phyloP scores from a whole-genome alignment of 2,797 vertebrate species.

The Eulemur albifrons region DNA sequence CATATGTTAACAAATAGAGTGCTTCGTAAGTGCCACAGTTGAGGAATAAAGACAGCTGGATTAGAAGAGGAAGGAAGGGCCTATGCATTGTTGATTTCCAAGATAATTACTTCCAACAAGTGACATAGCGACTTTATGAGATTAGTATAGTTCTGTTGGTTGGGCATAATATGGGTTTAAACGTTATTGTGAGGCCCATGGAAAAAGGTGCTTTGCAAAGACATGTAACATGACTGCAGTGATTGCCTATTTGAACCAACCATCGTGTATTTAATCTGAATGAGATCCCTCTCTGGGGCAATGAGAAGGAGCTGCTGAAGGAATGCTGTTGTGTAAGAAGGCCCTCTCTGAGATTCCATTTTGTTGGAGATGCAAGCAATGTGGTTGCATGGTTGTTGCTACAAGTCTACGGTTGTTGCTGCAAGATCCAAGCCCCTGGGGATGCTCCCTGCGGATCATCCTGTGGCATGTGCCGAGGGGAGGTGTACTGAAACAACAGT shows the following conservation, averaged over 20 bases:
- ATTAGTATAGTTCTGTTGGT: neutral
- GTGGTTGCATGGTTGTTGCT: neutral
- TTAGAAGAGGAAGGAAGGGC: neutral
- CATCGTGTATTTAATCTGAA: neutral
- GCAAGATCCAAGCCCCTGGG: neutral
- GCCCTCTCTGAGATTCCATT: neutral
- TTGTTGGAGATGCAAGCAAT: neutral
- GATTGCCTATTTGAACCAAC: neutral
- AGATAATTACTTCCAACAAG: neutral
- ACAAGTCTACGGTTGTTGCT: neutral
- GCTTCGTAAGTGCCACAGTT: neutral
- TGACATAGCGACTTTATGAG: neutral
- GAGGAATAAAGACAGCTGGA: neutral
- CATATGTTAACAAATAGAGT: neutral
- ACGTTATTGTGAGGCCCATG: neutral
- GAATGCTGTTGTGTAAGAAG: neutral
- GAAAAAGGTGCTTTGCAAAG: neutral
- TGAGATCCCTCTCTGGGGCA: neutral
- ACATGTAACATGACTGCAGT: fast-evolving
- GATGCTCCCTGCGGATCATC: fast-evolving
- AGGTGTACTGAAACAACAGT: neutral
- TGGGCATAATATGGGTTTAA: neutral
- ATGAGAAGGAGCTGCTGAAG: neutral
- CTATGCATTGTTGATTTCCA: neutral
- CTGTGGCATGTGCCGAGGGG: neutral